Evolutionary conservation across 1,140 invertebrate genomes (phyloP).

Genomic region (Drosophila ironensis): DNA sequence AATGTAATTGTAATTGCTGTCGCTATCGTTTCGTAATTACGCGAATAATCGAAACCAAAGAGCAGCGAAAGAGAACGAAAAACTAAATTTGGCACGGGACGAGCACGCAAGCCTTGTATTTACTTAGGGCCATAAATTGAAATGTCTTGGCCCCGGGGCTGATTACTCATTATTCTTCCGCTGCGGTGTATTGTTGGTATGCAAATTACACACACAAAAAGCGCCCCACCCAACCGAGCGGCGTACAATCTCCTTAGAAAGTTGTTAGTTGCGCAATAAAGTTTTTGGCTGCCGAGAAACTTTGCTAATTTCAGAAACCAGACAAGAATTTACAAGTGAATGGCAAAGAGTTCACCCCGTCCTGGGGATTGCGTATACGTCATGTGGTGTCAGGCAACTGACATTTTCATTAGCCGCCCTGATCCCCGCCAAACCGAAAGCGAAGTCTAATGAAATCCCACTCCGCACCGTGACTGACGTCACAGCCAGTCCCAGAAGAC

Average conservation of each 20-base stretch:
- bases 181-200: slow-evolving; percentile 29
- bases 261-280: slow-evolving; percentile 49
- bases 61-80: slow-evolving; percentile 15
- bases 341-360: slow-evolving; percentile 5
- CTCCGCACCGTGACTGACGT: slow-evolving; percentile 17
- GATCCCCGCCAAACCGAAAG: slow-evolving; percentile 27
- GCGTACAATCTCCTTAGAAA: slow-evolving; percentile 17
- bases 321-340: slow-evolving; percentile 38
- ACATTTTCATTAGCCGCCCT: slow-evolving; percentile 54
- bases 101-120: slow-evolving; percentile 60
- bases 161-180: slow-evolving; percentile 41
- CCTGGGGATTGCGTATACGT: slow-evolving; percentile 52
- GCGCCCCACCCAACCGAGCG: not conserved
- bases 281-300: slow-evolving; percentile 31
- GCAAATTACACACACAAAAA: slow-evolving; percentile 33
- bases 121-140: slow-evolving; percentile 59
- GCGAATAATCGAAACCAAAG: slow-evolving; percentile 54
- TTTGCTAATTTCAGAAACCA: slow-evolving; percentile 45
- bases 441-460: slow-evolving; percentile 37
- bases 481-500: slow-evolving; percentile 7
- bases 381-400: slow-evolving; percentile 47
- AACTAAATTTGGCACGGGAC: slow-evolving; percentile 54
- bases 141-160: slow-evolving; percentile 43
- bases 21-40: slow-evolving; percentile 65
- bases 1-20: slow-evolving; percentile 47